Percentiles rank a stretch among this genome's conserved stretches.
phyloP scores from a whole-genome alignment of 2,888 invertebrate species.

The Drosophila macrospina region DNA sequence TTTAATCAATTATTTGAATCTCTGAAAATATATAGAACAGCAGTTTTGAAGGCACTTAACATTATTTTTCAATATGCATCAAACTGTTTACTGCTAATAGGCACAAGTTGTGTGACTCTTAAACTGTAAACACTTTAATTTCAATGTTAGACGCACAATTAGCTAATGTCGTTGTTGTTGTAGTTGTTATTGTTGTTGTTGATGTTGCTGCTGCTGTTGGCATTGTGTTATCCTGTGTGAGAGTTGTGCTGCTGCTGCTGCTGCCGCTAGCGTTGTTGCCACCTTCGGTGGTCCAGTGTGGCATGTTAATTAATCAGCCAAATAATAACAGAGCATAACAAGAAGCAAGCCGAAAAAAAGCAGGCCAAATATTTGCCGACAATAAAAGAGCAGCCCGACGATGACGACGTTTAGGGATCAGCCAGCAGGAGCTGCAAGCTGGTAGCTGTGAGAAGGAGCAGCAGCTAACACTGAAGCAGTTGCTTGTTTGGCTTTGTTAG shows the following conservation, averaged over 20 bases:
- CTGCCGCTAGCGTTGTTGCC: constrained; percentile 43
- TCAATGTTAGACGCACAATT: constrained; percentile 4
- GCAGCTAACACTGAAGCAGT: constrained; percentile 32
- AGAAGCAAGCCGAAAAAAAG: constrained; percentile 61
- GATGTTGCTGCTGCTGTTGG: constrained; percentile 13
- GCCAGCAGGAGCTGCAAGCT: constrained; percentile 42
- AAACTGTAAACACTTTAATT: constrained; percentile 16
- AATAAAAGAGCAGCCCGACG: constrained; percentile 63
- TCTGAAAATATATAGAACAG: too few species aligned
- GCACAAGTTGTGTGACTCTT: neutral
- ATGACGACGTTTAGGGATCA: constrained; percentile 57
- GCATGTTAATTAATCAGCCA: constrained; percentile 81
- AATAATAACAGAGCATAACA: constrained; percentile 65
- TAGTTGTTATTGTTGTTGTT: constrained; percentile 14
- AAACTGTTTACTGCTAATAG: neutral
- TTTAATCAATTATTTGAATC: neutral
- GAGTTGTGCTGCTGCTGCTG: constrained; percentile 42
- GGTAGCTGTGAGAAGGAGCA: constrained; percentile 6
- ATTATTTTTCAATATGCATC: too few species aligned
- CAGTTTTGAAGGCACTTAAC: too few species aligned
- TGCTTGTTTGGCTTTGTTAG: constrained; percentile 73
- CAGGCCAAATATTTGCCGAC: constrained; percentile 71
- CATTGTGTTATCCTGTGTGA: constrained; percentile 53
- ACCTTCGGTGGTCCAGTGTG: constrained; percentile 72
- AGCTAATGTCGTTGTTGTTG: constrained; percentile 16